These are phyloP conservation scores for Cheirogaleus medius DNA, from an alignment of 2,113 vertebrate genomes.

Conservation along the genomic window DNA sequence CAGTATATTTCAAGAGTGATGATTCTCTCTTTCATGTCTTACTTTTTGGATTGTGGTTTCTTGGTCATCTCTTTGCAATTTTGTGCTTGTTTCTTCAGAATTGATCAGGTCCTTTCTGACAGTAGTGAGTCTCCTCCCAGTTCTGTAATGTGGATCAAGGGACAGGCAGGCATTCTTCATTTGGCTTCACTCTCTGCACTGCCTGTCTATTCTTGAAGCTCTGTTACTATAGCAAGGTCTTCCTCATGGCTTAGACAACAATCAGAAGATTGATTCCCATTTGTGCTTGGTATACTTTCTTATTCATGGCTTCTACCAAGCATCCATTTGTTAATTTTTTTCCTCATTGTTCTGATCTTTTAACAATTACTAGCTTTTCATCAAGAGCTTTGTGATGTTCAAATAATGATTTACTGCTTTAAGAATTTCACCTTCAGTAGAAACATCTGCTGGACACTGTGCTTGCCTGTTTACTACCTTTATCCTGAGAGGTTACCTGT, in stretches of 20 bases:
- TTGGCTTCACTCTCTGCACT: constrained; percentile 88
- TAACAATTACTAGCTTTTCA: constrained; percentile 92
- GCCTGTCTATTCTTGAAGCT: constrained; percentile 89
- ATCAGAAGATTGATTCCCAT: constrained; percentile 92
- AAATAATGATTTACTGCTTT: constrained; percentile 93
- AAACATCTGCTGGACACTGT: constrained; percentile 92
- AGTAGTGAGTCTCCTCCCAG: constrained; percentile 92
- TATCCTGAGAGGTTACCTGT: constrained; percentile 92
- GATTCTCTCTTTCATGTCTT: neutral
- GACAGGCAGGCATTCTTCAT: constrained; percentile 88
- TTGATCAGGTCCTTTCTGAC: constrained; percentile 91
- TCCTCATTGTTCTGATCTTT: constrained; percentile 90
- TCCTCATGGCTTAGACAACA: constrained; percentile 89
- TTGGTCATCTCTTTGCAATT: constrained; percentile 90
- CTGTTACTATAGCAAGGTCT: constrained; percentile 86
- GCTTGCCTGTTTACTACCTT: constrained; percentile 92
- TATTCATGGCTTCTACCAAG: constrained; percentile 88
- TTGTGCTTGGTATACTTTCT: constrained; percentile 87
- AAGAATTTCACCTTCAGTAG: constrained; percentile 86
- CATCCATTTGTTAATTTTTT: constrained; percentile 86
- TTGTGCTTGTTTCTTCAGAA: constrained; percentile 90
- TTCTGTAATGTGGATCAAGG: constrained; percentile 86
- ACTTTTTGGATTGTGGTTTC: constrained; percentile 67
- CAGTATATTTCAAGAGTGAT: constrained; percentile 81
- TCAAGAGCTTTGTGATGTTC: constrained; percentile 95